A percentile compares a stretch with the other conserved stretches of the same genome.
Evolutionary conservation across 1,140 invertebrate genomes (phyloP).

Genomic region (Polypedilum vanderplanki): DNA sequence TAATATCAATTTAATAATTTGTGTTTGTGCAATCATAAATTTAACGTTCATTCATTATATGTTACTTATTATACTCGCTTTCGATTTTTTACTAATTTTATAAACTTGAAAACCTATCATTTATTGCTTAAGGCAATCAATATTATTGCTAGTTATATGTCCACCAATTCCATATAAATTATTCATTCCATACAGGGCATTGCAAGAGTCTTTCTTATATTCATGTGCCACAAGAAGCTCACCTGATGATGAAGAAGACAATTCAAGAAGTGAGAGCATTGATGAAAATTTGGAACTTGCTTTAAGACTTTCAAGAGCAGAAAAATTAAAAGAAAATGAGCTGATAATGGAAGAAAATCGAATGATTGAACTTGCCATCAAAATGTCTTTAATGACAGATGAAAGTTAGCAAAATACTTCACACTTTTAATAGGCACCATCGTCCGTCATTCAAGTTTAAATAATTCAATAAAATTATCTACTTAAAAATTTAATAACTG

Average conservation of each 20-base stretch:
- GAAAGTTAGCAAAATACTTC: not conserved
- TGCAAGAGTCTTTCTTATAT: constrained; percentile 20
- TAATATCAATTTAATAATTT: not conserved
- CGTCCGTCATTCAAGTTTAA: not conserved
- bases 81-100: not conserved
- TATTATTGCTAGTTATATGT: constrained; percentile 17
- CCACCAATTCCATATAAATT: not conserved
- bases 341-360: constrained; percentile 16
- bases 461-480: not conserved
- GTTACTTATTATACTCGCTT: not conserved
- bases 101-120: not conserved
- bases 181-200: not conserved
- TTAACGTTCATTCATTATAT: not conserved
- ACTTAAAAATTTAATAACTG: not conserved
- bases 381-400: not conserved
- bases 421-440: no score
- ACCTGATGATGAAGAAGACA: constrained; percentile 1
- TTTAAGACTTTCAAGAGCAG: not conserved
- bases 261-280: not conserved
- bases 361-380: constrained; percentile 12
- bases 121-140: not conserved
- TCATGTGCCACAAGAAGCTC: not conserved
- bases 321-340: not conserved
- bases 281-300: constrained; percentile 22
- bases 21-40: not conserved